Percentiles rank a stretch among this genome's conserved stretches.
Evolutionary conservation across 1,140 invertebrate species (phyloP).

Genomic region (Oppia nitens): DNA sequence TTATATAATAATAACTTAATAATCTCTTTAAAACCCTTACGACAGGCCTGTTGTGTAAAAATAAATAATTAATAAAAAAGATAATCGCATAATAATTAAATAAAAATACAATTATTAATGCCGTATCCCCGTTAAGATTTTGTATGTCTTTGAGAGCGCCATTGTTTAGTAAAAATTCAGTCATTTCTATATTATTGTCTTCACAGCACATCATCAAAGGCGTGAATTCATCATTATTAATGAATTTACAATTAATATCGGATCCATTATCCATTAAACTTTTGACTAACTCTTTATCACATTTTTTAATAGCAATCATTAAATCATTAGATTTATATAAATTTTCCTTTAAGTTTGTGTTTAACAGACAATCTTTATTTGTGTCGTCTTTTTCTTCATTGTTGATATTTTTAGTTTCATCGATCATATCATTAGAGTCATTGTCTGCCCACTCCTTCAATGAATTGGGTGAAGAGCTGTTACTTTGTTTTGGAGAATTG

Average conservation of each 20-base stretch:
- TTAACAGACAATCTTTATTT: neutral
- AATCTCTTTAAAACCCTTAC: conserved; percentile 18
- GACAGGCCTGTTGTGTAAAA: neutral
- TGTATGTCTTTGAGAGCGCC: neutral
- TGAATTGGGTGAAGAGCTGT: no score
- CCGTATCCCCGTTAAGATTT: neutral
- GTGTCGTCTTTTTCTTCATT: neutral
- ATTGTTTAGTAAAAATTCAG: neutral
- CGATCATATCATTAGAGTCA: neutral
- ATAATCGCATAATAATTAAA: neutral
- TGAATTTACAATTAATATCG: neutral
- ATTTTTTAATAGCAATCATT: neutral
- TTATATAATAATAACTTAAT: conserved; percentile 22
- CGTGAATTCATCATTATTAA: neutral
- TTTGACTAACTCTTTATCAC: neutral
- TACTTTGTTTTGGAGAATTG: neutral
- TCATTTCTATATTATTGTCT: neutral
- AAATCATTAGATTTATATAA: neutral
- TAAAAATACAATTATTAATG: conserved; percentile 1
- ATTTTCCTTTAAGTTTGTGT: no score
- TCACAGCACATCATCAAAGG: neutral
- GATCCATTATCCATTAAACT: neutral
- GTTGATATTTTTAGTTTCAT: neutral
- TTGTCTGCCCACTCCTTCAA: neutral
- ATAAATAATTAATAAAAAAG: neutral